Evolutionary conservation across 1,140 invertebrate species (phyloP), one percentile per base, ranked within the genome.

Genomic region (Neodiprion pinetum): DNA sequence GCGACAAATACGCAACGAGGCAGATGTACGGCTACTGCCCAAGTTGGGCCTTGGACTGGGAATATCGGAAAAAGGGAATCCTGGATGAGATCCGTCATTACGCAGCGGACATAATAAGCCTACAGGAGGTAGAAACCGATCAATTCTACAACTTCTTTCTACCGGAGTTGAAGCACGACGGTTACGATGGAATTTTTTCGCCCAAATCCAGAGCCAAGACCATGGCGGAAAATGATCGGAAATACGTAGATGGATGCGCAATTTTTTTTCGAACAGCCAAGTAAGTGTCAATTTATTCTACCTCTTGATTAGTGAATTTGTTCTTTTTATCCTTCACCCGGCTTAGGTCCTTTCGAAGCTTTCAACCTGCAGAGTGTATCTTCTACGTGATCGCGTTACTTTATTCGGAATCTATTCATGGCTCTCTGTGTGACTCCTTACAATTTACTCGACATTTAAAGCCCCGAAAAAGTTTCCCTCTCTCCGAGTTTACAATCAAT

Each of bases 101-200:
- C 84, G 93, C 94, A n/a, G 97, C 98, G 10, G 98, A 99, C 86
- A 98, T 99, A 75, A 99, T 99, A 80, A 97, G 97, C 83, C 91
- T 99, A 72, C 92, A 99, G 93, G 98, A 99, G 90, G 97, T 99
- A 47, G 98, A 99, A 89, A 99, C 98, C 74, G 98, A 99, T 86
- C 98, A 99, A 90, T 99, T 98, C 89, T 97, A 98, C 88, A 95
- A 96, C 84, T 98, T 97, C 86, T 99, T 99, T 88, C 89, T 97
- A 79, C 98, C 98, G 0, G 97, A 99, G 87, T 89, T 99, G 21
- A 96, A 97, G 83, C 91, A 93, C 73, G 96, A 97, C 78, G 97
- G 95, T 14, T 99, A 99, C 87, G 94, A 97, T 79, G 98, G 98
- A n/a, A 99, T 99, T 75, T 99, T 99, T 89, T 97, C 97, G 47